Evolutionary conservation across 2,888 invertebrate species (phyloP).

Genomic region (Aplocera efformata): DNA sequence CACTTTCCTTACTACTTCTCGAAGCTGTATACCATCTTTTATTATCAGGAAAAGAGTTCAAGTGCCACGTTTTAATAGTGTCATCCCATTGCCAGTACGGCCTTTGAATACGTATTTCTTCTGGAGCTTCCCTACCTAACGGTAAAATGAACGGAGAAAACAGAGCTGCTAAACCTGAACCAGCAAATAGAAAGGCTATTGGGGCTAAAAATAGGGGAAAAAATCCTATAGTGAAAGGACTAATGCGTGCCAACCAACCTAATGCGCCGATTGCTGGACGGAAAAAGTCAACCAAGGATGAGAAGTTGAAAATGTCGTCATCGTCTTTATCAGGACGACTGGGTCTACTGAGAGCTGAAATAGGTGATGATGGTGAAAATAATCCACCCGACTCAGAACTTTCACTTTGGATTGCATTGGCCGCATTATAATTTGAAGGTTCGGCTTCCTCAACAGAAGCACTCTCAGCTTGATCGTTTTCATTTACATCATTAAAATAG

Average conservation of each 20-base stretch:
- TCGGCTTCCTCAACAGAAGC: constrained; percentile 59
- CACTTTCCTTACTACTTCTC: constrained; percentile 36
- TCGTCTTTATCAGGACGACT: constrained; percentile 54
- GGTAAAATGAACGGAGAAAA: constrained; percentile 84
- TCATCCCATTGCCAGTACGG: constrained; percentile 82
- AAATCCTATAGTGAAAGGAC: constrained; percentile 80
- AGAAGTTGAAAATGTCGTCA: constrained; percentile 73
- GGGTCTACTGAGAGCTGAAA: constrained; percentile 50
- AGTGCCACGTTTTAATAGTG: constrained; percentile 76
- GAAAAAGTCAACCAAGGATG: constrained; percentile 66
- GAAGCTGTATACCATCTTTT: constrained; percentile 39
- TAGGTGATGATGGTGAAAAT: constrained; percentile 47
- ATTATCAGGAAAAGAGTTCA: constrained; percentile 58
- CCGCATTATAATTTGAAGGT: constrained; percentile 60
- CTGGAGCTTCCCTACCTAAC: constrained; percentile 60
- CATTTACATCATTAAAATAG: constrained; percentile 52
- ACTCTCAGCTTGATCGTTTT: constrained; percentile 51
- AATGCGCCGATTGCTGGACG: constrained; percentile 74
- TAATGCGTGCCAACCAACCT: constrained; percentile 76
- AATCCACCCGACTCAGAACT: constrained; percentile 44
- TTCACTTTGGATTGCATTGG: constrained; percentile 43
- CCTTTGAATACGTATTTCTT: constrained; percentile 56
- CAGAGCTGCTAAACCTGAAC: constrained; percentile 82
- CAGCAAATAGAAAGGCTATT: constrained; percentile 81
- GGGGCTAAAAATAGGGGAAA: constrained; percentile 83